A percentile compares a stretch with the other conserved stretches of the same genome.
Conservation (phyloP, 1,140 invertebrate genomes). For the Ladona fulva region DNA sequence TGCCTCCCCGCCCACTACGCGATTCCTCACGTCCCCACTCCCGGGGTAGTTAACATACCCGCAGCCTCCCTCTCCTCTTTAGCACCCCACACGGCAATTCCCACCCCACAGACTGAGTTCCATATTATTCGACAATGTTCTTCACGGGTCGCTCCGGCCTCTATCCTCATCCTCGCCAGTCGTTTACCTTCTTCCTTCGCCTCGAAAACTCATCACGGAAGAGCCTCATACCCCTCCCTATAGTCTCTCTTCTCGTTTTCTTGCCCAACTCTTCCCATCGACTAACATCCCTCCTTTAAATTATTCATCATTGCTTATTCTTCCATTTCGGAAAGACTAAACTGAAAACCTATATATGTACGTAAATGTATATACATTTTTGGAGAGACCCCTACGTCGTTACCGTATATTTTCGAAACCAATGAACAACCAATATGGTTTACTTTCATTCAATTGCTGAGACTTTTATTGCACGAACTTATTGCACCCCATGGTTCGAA, state of each 20-base stretch:
- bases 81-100: neutral
- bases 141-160: neutral
- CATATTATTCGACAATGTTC: constrained; percentile 3
- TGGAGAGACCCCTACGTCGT: neutral
- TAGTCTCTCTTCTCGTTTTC: neutral
- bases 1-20: neutral
- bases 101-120: neutral
- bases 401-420: too few relatives aligned
- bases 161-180: neutral
- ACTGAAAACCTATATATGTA: neutral
- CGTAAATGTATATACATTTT: neutral
- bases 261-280: neutral
- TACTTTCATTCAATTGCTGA: too few relatives aligned
- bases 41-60: neutral
- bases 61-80: neutral
- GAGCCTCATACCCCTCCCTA: neutral
- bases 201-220: neutral
- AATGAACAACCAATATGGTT: too few relatives aligned
- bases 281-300: neutral
- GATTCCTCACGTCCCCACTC: neutral
- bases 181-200: neutral
- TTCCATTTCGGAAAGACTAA: neutral
- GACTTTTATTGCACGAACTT: too few relatives aligned
- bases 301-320: constrained; percentile 2
- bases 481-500: too few relatives aligned